Evolutionary conservation across 2,797 vertebrate genomes (phyloP).

Genomic region (Arrhamphus sclerolepis): DNA sequence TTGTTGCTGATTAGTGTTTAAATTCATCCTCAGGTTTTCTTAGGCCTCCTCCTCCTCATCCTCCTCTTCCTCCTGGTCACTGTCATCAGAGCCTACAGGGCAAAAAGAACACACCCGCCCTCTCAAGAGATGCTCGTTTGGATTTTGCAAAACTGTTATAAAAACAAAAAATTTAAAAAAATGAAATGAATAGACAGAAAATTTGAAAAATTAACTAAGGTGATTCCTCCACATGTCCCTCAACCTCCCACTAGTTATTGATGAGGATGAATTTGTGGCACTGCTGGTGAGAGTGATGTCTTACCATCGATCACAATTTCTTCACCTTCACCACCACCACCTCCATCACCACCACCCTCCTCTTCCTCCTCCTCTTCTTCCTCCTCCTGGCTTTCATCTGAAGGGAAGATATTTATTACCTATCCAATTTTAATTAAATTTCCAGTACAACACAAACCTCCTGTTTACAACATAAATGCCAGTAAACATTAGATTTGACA

Average conservation of each 20-base stretch:
- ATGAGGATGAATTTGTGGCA: constrained; percentile 29
- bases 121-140: constrained; percentile 1
- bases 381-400: constrained; percentile 77
- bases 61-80: constrained; percentile 75
- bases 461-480: not conserved
- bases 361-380: constrained; percentile 67
- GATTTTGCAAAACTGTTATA: not conserved
- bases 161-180: no score
- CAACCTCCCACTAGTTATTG: constrained; percentile 3
- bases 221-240: no score
- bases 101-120: not conserved
- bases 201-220: not conserved
- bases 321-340: constrained; percentile 43
- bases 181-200: not conserved
- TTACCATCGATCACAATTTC: constrained; percentile 81
- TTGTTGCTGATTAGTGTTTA: constrained; percentile 13
- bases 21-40: not conserved
- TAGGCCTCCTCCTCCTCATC: constrained; percentile 20
- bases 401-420: constrained; percentile 53
- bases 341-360: constrained; percentile 42
- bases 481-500: no score
- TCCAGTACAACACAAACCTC: constrained; percentile 39
- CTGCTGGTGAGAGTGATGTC: constrained; percentile 38
- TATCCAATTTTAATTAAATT: no score
- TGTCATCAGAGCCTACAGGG: constrained; percentile 77